Percentiles rank a stretch among this genome's conserved stretches.
Evolutionary conservation across 2,888 invertebrate species (phyloP).

Genomic region (Nipponacmea schrenckii): DNA sequence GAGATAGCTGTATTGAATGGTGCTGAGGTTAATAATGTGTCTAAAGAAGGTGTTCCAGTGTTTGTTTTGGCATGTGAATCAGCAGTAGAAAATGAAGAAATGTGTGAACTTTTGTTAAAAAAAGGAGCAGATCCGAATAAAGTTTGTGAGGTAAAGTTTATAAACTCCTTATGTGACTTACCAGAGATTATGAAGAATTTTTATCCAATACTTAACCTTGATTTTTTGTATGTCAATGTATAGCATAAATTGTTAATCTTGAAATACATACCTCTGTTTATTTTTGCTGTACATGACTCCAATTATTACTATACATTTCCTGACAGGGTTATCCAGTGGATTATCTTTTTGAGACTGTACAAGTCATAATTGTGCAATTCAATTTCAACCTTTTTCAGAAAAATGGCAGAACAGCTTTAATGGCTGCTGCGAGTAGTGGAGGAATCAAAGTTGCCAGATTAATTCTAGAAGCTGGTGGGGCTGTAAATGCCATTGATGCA

Average conservation of each 20-base stretch:
- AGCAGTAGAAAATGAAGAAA: slow-evolving; percentile 64
- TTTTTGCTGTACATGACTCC: too few relatives aligned
- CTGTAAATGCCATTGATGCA: slow-evolving; percentile 53
- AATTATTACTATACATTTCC: too few relatives aligned
- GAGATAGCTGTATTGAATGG: slow-evolving; percentile 63
- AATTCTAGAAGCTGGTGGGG: slow-evolving; percentile 58
- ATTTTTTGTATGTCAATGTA: too few relatives aligned
- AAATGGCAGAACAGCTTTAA: slow-evolving; percentile 63
- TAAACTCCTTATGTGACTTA: neutral
- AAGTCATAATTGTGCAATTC: too few relatives aligned
- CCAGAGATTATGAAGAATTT: neutral
- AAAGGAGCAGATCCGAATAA: slow-evolving; percentile 65
- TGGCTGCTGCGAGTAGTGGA: slow-evolving; percentile 66
- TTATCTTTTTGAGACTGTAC: too few relatives aligned
- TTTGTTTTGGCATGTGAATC: slow-evolving; percentile 65
- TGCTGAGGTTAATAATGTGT: slow-evolving; percentile 64
- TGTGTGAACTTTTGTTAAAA: slow-evolving; percentile 61
- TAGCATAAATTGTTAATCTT: too few relatives aligned
- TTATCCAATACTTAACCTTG: neutral
- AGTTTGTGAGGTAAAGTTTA: slow-evolving; percentile 53
- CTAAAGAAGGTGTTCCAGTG: slow-evolving; percentile 63
- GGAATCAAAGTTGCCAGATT: slow-evolving; percentile 62
- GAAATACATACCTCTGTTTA: too few relatives aligned
- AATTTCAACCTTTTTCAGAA: slow-evolving; percentile 59
- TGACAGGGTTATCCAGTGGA: too few relatives aligned